Evolutionary conservation across 2,888 invertebrate genomes (phyloP).

Genomic region (Alcis repandata): DNA sequence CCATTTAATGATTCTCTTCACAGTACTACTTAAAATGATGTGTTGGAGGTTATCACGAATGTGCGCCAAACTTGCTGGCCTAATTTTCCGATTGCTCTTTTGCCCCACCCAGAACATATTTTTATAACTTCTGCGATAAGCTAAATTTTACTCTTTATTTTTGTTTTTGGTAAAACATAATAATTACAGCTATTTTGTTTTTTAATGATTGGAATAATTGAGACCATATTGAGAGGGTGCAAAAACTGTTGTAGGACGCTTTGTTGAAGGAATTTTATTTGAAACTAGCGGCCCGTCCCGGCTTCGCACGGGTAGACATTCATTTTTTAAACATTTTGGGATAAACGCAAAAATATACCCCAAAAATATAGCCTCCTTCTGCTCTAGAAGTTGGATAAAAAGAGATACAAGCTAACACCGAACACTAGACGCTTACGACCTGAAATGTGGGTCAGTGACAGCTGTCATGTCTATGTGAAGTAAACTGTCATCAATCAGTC

Average conservation of each 20-base stretch:
- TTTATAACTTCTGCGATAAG: conserved; percentile 18
- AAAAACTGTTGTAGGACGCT: too few relatives aligned
- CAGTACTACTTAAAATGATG: conserved; percentile 5
- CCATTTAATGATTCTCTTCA: too few relatives aligned
- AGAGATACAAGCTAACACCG: background rate
- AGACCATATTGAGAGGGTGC: too few relatives aligned
- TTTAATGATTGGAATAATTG: too few relatives aligned
- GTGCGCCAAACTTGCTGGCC: conserved; percentile 60
- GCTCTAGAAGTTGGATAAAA: background rate
- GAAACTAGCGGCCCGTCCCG: too few relatives aligned
- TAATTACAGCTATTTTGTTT: background rate
- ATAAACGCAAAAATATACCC: too few relatives aligned
- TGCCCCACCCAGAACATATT: conserved; percentile 36
- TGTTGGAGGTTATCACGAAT: conserved; percentile 68
- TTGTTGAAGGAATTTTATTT: too few relatives aligned
- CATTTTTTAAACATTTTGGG: too few relatives aligned
- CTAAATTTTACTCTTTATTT: conserved; percentile 8
- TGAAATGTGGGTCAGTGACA: conserved; percentile 25
- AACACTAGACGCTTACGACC: background rate
- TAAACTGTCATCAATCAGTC: conserved; percentile 31
- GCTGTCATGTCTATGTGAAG: conserved; percentile 14
- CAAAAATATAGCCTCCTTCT: background rate
- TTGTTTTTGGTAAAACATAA: background rate
- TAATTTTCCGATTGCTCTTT: conserved; percentile 57
- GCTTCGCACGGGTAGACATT: too few relatives aligned